phyloP scores from a whole-genome alignment of 2,113 vertebrate species.

The Terrapene triunguis region DNA sequence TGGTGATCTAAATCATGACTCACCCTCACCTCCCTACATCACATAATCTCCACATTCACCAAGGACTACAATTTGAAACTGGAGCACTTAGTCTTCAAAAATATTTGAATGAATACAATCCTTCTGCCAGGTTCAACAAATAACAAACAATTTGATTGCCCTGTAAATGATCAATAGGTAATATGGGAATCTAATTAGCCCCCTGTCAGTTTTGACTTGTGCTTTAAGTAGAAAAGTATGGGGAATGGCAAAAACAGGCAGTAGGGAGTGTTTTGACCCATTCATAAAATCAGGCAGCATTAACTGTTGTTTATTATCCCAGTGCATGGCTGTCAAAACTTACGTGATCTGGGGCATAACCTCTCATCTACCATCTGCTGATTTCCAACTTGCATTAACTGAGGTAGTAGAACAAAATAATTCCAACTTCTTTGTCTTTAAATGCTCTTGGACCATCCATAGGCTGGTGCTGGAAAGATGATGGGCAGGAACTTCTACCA shows the following conservation, averaged over 20 bases:
- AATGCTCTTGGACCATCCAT: neutral
- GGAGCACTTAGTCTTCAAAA: neutral
- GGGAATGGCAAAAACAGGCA: neutral
- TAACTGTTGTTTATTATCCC: neutral
- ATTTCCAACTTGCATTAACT: neutral
- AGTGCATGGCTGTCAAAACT: neutral
- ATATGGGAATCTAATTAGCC: conserved; percentile 13
- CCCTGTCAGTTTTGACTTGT: neutral
- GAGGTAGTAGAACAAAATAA: neutral
- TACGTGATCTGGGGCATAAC: neutral
- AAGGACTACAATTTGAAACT: neutral
- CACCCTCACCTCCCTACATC: neutral
- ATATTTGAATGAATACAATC: conserved; percentile 29
- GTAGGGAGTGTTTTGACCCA: neutral
- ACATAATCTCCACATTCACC: neutral
- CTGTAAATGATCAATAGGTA: conserved; percentile 14
- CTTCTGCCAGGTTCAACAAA: conserved; percentile 9
- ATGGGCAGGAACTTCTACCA: neutral
- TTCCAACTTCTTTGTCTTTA: neutral
- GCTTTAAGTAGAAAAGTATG: neutral
- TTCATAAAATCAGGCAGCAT: neutral
- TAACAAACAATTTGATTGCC: conserved; percentile 11
- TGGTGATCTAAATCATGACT: neutral
- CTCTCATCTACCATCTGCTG: neutral
- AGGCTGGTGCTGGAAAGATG: neutral